A percentile compares a stretch with the other conserved stretches of the same genome.
Evolutionary conservation across 2,113 vertebrate genomes (phyloP).

Genomic region (Melanerpes formicivorus): DNA sequence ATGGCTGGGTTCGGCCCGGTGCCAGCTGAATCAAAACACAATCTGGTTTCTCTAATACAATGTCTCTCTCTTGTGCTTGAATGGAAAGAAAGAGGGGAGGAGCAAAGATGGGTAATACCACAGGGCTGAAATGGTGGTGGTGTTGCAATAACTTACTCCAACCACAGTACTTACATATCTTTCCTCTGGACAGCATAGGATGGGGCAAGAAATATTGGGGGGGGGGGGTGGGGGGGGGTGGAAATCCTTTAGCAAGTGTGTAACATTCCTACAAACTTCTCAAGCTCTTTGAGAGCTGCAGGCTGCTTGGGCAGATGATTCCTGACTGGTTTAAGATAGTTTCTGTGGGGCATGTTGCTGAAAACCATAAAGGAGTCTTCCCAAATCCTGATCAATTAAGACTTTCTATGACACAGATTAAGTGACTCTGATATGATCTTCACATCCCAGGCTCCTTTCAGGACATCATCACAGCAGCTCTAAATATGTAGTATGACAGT

Average conservation of each 20-base stretch:
- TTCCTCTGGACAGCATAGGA: not conserved
- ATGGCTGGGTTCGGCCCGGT: not conserved
- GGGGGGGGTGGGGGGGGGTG: not conserved
- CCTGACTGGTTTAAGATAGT: not conserved
- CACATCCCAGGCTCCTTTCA: not conserved
- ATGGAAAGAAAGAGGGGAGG: not conserved
- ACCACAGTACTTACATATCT: not conserved
- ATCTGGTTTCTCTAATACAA: not conserved
- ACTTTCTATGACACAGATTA: not conserved
- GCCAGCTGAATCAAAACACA: not conserved
- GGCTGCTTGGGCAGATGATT: not conserved
- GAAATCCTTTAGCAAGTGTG: not conserved
- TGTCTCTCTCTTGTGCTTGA: not conserved
- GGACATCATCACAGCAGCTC: not conserved
- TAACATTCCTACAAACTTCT: not conserved
- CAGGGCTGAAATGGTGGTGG: not conserved
- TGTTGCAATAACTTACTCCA: not conserved
- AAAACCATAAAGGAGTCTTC: not conserved
- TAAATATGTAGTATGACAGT: too few species aligned
- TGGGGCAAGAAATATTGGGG: not conserved
- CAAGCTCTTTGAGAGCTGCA: slow-evolving; percentile 17
- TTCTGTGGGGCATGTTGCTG: not conserved
- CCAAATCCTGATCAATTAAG: not conserved
- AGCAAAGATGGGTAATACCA: not conserved
- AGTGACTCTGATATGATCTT: not conserved